phyloP scores from a whole-genome alignment of 2,797 vertebrate genomes.

The Melanotaenia maccullochi region DNA sequence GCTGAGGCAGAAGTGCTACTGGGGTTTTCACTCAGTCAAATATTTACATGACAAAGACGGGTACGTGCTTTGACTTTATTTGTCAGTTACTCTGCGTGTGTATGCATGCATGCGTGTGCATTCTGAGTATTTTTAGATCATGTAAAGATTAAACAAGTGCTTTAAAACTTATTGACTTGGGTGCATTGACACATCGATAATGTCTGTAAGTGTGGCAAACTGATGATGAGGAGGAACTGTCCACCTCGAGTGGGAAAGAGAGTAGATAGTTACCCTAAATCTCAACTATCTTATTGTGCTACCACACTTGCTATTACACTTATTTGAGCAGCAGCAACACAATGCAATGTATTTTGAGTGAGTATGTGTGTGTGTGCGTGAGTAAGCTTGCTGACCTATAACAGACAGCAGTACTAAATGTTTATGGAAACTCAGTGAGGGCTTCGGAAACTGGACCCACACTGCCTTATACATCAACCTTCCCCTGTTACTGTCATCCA shows the following conservation, averaged over 20 bases:
- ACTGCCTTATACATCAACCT: constrained; percentile 72
- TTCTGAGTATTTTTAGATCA: neutral
- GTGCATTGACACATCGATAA: neutral
- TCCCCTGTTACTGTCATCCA: constrained; percentile 44
- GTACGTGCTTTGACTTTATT: constrained; percentile 60
- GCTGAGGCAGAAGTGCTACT: constrained; percentile 72
- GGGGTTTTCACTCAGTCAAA: constrained; percentile 65
- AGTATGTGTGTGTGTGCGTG: constrained; percentile 1
- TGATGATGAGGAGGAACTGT: neutral
- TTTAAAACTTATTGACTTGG: constrained; percentile 5
- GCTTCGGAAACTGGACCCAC: constrained; percentile 67
- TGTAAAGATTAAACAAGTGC: constrained; percentile 8
- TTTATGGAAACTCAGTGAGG: constrained; percentile 75
- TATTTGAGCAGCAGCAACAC: constrained; percentile 31
- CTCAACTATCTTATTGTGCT: neutral
- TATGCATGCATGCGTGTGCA: constrained; percentile 4
- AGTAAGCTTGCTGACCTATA: constrained; percentile 25
- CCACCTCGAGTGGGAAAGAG: neutral
- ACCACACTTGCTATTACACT: constrained; percentile 5
- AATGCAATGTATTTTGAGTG: constrained; percentile 2
- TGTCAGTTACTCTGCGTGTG: neutral
- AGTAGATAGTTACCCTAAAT: neutral
- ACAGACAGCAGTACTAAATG: constrained; percentile 54
- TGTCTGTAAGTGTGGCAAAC: neutral
- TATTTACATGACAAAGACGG: constrained; percentile 68